Percentiles rank a stretch among this genome's conserved stretches.
phyloP scores from a whole-genome alignment of 2,113 vertebrate species.

The Thinocorus orbignyianus region DNA sequence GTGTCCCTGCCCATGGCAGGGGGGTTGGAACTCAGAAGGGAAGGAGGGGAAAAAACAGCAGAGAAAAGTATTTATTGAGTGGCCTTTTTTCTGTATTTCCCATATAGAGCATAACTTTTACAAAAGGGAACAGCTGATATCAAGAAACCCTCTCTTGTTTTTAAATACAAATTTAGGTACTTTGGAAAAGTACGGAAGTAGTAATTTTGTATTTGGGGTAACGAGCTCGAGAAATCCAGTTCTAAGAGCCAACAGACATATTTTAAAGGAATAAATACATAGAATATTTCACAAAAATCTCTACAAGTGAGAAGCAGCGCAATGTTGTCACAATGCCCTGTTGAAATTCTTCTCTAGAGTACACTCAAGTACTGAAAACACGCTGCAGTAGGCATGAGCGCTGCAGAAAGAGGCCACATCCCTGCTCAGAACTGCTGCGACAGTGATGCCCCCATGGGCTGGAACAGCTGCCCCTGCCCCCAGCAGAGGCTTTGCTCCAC shows the following conservation, averaged over 20 bases:
- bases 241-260: not conserved
- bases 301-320: not conserved
- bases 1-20: too few relatives aligned
- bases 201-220: not conserved
- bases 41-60: not conserved
- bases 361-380: not conserved
- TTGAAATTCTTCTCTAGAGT: not conserved
- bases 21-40: too few relatives aligned
- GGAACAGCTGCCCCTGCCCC: not conserved
- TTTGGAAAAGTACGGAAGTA: not conserved
- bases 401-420: not conserved
- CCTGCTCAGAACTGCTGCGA: not conserved
- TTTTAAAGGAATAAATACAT: not conserved
- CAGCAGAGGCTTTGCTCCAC: not conserved
- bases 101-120: not conserved
- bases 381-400: not conserved
- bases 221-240: not conserved
- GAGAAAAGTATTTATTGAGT: not conserved
- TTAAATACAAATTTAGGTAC: not conserved
- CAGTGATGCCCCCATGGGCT: rapidly evolving
- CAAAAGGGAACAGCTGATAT: not conserved
- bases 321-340: not conserved
- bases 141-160: not conserved
- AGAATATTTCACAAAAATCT: not conserved
- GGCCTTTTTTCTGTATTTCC: not conserved